Base-by-base conservation (phyloP, 2,888 invertebrate genomes). In the Allygus modestus region DNA sequence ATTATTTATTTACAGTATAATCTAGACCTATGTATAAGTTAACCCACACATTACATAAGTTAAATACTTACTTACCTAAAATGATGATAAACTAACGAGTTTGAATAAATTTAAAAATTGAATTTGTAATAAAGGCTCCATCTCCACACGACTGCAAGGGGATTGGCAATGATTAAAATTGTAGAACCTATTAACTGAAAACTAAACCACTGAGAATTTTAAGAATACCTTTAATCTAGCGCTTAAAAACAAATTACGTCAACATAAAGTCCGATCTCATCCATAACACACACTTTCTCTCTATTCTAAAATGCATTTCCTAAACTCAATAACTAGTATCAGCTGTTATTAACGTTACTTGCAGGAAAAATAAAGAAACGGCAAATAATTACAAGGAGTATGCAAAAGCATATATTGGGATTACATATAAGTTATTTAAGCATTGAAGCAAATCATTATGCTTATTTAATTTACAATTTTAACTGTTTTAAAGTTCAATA, bases 231-330 rank as follows among this genome's bases (percentile, higher is more conserved):
- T 58, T n/a, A n/a, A n/a, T 23, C 58, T 5, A 58, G 2, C 2
- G 20, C 58, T 58, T 15, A 65, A 65, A 65, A 65, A 65, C 65
- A 65, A 65, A 28, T 65, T 28, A 65, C 65, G 65, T 65, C 65
- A 28, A 65, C 65, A 65, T 11, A 28, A 9, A 12, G 9, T 28
- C 26, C 28, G 15, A 28, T 65, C 65, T 65, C 58, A 23, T 23
- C 58, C 58, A 20, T 12, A 58, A 58, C 58, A 58, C 23, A 23
- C 23, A 65, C 65, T 65, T 65, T 65, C 65, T 65, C 28, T 65
- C 2, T 58, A 20, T 23, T 58, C n/a, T 17, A 23, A 58, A 23
- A 58, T 58, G 58, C 65, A 65, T 65, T 65, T 65, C 65, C 65
- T 65, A 28, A 28, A 65, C 28, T 65, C 65, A 65, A 65, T 65